These are phyloP conservation scores for Apistogramma diplotaenia DNA, from an alignment of 2,113 vertebrate genomes.

Conservation along the genomic window DNA sequence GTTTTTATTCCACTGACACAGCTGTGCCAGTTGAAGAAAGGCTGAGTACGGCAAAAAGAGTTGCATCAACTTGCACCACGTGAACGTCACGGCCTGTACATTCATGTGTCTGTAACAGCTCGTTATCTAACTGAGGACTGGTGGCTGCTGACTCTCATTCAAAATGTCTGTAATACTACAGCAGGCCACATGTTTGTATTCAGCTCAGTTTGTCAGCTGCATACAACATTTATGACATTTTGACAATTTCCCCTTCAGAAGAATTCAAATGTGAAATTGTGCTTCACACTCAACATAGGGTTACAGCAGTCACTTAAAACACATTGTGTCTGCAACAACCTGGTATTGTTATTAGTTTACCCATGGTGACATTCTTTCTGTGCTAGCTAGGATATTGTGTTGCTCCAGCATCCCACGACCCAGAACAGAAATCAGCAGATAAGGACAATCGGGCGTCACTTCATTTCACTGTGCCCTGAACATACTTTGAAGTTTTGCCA, in stretches of 20 bases:
- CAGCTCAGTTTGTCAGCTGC: neutral
- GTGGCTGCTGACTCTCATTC: neutral
- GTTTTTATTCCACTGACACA: neutral
- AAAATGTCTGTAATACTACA: neutral
- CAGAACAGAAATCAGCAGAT: neutral
- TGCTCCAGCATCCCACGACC: neutral
- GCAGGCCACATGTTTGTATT: neutral
- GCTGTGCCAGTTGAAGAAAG: neutral
- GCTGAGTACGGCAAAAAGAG: neutral
- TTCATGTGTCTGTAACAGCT: neutral
- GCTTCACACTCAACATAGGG: no score
- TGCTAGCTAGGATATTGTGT: neutral
- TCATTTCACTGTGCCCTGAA: neutral
- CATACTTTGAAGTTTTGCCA: conserved; percentile 11
- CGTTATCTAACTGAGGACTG: neutral
- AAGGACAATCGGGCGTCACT: conserved; percentile 1
- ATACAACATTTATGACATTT: neutral
- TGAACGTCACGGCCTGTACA: neutral
- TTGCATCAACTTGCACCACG: neutral
- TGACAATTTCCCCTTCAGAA: no score
- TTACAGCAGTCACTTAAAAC: no score
- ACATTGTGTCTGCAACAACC: no score
- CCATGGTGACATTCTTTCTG: neutral
- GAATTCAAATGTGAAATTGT: no score
- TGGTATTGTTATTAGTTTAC: neutral